These are phyloP conservation scores for Periplaneta americana DNA, from an alignment of 1,140 invertebrate species.

Conservation along the genomic window DNA sequence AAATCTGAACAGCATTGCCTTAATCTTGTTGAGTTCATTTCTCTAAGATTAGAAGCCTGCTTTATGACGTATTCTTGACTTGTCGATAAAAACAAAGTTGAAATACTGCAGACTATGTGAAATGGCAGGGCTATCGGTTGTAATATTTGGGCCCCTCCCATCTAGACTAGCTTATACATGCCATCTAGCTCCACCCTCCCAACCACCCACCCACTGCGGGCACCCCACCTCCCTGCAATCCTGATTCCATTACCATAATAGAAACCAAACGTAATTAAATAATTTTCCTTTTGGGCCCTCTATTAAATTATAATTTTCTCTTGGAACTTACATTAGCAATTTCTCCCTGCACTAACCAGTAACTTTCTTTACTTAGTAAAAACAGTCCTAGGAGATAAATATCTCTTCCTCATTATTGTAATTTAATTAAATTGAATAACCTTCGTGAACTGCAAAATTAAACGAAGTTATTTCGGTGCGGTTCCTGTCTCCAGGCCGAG, in stretches of 20 bases:
- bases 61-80: neutral
- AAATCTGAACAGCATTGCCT: too few relatives aligned
- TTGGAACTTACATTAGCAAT: constrained; percentile 10
- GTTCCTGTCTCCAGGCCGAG: constrained; percentile 4
- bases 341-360: constrained; percentile 7
- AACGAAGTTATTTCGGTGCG: constrained; percentile 19
- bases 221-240: constrained; percentile 11
- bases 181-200: neutral
- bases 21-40: too few relatives aligned
- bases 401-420: constrained; percentile 23
- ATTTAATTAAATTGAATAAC: constrained; percentile 23
- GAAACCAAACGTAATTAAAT: constrained; percentile 23
- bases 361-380: constrained; percentile 12
- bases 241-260: constrained; percentile 23
- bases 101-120: neutral
- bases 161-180: neutral
- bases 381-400: constrained; percentile 20
- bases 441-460: constrained; percentile 18
- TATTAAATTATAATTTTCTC: constrained; percentile 22
- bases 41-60: neutral
- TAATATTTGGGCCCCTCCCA: neutral
- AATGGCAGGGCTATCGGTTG: neutral
- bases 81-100: neutral
- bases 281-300: constrained; percentile 13
- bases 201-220: neutral